These are phyloP conservation scores for Spheniscus humboldti DNA, from an alignment of 2,797 vertebrate genomes.

Conservation along the genomic window DNA sequence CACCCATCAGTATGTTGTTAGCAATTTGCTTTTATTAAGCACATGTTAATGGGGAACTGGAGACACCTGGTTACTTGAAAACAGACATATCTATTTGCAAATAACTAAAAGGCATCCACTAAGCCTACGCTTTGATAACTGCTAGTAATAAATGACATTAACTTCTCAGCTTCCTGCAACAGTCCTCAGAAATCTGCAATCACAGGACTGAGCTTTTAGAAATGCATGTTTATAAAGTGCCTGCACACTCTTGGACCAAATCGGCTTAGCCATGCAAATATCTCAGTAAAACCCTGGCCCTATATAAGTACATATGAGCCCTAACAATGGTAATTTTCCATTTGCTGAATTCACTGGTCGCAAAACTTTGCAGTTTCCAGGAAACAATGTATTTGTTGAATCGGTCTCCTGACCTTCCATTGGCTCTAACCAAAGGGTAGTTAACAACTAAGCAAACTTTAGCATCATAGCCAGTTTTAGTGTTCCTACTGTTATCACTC, in stretches of 20 bases:
- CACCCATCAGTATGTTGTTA: not conserved
- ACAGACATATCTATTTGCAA: not conserved
- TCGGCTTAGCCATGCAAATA: not conserved
- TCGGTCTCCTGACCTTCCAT: not conserved
- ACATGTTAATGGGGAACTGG: not conserved
- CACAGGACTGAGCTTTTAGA: not conserved
- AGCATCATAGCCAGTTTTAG: not conserved
- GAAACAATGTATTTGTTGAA: not conserved
- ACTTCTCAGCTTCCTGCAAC: not conserved
- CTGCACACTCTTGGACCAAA: not conserved
- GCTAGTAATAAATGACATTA: not conserved
- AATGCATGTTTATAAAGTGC: not conserved
- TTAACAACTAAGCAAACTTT: not conserved
- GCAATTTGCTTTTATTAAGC: not conserved
- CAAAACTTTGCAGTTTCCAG: not conserved
- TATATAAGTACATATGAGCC: not conserved
- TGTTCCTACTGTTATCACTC: not conserved
- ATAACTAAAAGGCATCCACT: not conserved
- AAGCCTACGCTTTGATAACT: not conserved
- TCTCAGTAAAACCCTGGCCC: not conserved
- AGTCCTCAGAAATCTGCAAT: not conserved
- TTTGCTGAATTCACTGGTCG: not conserved
- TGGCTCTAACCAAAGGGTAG: not conserved
- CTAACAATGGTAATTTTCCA: not conserved
- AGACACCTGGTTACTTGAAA: not conserved